phyloP scores from a whole-genome alignment of 2,888 invertebrate species.

The Diplolepis rosae region DNA sequence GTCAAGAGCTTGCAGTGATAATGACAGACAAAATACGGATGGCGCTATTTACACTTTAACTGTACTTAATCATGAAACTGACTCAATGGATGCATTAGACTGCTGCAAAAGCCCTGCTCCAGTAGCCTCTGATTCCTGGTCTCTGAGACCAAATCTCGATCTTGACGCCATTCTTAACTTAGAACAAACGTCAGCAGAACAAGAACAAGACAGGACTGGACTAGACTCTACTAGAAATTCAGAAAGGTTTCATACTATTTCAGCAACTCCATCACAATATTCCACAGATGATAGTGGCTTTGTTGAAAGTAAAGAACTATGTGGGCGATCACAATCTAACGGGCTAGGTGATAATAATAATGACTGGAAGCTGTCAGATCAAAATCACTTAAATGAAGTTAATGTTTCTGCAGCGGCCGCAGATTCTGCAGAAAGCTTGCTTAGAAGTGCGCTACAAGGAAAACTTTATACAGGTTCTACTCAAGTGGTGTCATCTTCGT shows the following conservation, averaged over 20 bases:
- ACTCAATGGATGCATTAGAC: conserved; percentile 70
- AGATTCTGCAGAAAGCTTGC: conserved; percentile 81
- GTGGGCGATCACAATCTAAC: conserved; percentile 49
- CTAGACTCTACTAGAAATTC: conserved; percentile 73
- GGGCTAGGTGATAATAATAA: conserved; percentile 80
- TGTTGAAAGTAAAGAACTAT: conserved; percentile 79
- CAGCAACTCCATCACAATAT: conserved; percentile 49
- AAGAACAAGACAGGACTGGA: conserved; percentile 77
- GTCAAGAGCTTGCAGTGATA: conserved; percentile 9
- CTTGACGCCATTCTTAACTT: conserved; percentile 87
- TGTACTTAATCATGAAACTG: conserved; percentile 84
- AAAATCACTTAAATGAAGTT: conserved; percentile 74
- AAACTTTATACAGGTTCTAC: conserved; percentile 75
- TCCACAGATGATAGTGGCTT: conserved; percentile 85
- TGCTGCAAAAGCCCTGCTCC: conserved; percentile 74
- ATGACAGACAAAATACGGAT: conserved; percentile 75
- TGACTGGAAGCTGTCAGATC: conserved; percentile 87
- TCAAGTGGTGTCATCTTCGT: conserved; percentile 58
- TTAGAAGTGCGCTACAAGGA: conserved; percentile 89
- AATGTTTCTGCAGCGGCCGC: conserved; percentile 44
- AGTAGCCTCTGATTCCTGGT: conserved; percentile 79
- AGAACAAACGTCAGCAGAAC: conserved; percentile 74
- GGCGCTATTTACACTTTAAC: conserved; percentile 88
- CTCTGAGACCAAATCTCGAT: conserved; percentile 82
- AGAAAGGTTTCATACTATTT: conserved; percentile 63